Evolutionary conservation across 2,888 invertebrate species (phyloP), one percentile per base, ranked within the genome.

Genomic region (Acrobasis repandana): DNA sequence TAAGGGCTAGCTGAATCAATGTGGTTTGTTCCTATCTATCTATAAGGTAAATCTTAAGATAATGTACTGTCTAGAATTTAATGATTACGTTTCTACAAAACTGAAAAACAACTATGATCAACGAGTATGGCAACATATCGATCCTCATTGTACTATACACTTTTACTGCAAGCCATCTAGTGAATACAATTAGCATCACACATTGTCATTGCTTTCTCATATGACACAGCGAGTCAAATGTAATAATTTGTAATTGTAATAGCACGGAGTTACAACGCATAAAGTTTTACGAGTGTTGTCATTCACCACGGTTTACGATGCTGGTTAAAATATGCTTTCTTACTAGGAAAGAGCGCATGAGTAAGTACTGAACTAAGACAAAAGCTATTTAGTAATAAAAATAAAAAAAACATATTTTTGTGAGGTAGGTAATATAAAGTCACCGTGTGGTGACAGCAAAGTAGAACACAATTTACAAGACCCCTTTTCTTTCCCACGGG

Each of bases 211-310:
- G 36, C 36, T 54, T 38, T 54, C 54, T 54, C 38, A 38, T 38
- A 54, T 18, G 54, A 38, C 54, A 54, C 18, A 38, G 18, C 36
- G 16, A 15, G 54, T 18, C 36, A 36, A 54, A 54, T 16, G 38
- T 36, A 54, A 54, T 54, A 54, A 54, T 54, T 54, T 54, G 54
- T 54, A 38, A 54, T 38, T 36, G 38, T 54, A 54, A 54, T 38
- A 54, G 54, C 38, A 51, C 33, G 15, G 38, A 54, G 54, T 54
- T 38, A 54, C 54, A 38, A 54, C 54, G 54, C 56, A 28, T 58
- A 49, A 47, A 48, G 48, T 58, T 58, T 57, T 58, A 58, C 58
- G 58, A 58, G 54, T 54, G 36, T 54, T 54, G 54, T 54, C 54
- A 54, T 54, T 54, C 54, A 54, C 11, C 51, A n/a, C 54, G 54